phyloP scores from a whole-genome alignment of 2,797 vertebrate genomes.

The Glyptemys insculpta region DNA sequence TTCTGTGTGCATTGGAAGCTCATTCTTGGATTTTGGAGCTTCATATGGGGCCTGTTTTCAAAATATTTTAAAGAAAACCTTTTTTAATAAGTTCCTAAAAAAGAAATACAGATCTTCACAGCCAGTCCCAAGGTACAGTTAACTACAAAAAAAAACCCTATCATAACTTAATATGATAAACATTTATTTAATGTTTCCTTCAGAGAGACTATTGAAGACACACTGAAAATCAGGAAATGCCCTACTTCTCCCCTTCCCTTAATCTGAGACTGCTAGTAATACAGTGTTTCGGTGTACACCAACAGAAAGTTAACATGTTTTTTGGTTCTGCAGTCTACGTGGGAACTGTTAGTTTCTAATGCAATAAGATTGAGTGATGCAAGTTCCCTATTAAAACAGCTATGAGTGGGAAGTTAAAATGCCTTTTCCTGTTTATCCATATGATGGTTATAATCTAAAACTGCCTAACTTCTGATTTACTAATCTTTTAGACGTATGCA shows the following conservation, averaged over 20 bases:
- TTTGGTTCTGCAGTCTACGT: neutral
- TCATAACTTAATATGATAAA: neutral
- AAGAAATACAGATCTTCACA: neutral
- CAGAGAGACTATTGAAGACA: neutral
- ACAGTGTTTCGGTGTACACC: neutral
- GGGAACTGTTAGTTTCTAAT: neutral
- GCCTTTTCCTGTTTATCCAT: neutral
- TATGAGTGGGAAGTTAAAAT: neutral
- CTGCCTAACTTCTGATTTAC: too few species aligned
- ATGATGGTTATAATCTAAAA: neutral
- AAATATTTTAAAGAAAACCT: neutral
- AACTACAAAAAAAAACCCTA: neutral
- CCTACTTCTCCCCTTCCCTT: neutral
- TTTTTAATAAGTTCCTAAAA: neutral
- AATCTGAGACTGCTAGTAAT: neutral
- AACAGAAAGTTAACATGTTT: neutral
- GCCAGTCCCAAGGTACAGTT: neutral
- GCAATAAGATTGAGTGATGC: neutral
- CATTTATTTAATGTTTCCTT: neutral
- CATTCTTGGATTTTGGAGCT: neutral
- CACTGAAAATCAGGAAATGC: neutral
- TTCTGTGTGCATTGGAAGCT: neutral
- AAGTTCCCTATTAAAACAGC: neutral
- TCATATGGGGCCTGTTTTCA: neutral
- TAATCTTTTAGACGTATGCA: too few species aligned